These are phyloP conservation scores for Stichopus chloronotus DNA, from an alignment of 35 echinoderm and acorn worm genomes.

Conservation along the genomic window DNA sequence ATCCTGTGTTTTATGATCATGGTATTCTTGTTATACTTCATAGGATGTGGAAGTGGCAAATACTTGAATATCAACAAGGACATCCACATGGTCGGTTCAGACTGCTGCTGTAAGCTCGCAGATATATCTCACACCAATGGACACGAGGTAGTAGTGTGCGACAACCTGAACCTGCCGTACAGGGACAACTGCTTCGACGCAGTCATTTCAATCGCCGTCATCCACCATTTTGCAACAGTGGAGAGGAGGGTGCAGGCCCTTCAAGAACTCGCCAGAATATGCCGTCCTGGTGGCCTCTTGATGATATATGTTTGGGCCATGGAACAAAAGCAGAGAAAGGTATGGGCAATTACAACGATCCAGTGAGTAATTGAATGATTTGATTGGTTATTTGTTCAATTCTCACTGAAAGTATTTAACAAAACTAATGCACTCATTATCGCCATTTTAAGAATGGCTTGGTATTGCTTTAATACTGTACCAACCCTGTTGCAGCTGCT, in stretches of 20 bases:
- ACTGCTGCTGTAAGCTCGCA: slow-evolving; percentile 81
- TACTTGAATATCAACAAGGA: slow-evolving; percentile 88
- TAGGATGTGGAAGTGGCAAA: slow-evolving; percentile 98
- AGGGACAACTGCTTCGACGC: slow-evolving; percentile 93
- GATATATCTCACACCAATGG: slow-evolving; percentile 70
- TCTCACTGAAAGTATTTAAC: not conserved
- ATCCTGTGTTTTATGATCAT: no score
- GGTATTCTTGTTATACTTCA: not conserved
- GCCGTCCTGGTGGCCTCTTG: slow-evolving; percentile 89
- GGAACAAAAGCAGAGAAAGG: slow-evolving; percentile 98
- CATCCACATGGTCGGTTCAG: slow-evolving; percentile 86
- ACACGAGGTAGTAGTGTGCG: slow-evolving; percentile 90
- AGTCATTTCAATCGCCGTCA: slow-evolving; percentile 98
- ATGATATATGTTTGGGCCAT: slow-evolving; percentile 99
- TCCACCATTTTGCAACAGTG: slow-evolving; percentile 97
- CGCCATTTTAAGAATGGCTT: no score
- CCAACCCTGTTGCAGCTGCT: no score
- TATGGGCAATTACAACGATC: not conserved
- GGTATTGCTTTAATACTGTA: no score
- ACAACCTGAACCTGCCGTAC: slow-evolving; percentile 95
- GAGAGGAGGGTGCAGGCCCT: slow-evolving; percentile 83
- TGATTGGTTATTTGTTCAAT: not conserved
- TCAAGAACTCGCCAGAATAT: slow-evolving; percentile 90
- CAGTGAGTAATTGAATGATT: not conserved
- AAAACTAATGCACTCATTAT: not conserved